Evolutionary conservation across 2,888 invertebrate species (phyloP).

Genomic region (Phasia obesa): DNA sequence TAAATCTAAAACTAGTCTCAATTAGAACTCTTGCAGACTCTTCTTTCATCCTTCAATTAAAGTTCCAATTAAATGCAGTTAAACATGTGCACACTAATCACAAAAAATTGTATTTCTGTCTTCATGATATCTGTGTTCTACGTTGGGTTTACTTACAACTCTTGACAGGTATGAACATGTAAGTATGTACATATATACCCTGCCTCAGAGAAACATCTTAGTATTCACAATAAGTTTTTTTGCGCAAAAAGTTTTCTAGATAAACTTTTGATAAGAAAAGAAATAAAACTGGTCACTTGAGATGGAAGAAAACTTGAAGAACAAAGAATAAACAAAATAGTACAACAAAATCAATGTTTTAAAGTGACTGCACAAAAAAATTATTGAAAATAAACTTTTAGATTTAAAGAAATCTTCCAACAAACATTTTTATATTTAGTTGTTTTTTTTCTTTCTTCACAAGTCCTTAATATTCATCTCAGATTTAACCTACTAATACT

Average conservation of each 20-base stretch:
- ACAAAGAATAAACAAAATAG: background rate
- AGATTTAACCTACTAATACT: no score
- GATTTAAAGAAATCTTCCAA: no score
- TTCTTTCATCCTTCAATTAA: background rate
- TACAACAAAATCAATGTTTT: background rate
- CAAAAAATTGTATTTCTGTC: background rate
- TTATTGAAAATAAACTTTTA: no score
- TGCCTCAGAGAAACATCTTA: no score
- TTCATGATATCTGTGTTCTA: background rate
- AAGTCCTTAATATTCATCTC: no score
- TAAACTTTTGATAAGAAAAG: background rate
- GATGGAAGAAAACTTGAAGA: background rate
- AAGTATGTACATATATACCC: background rate
- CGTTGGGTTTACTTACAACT: background rate
- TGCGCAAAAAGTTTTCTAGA: background rate
- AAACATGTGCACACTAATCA: slow-evolving; percentile 2
- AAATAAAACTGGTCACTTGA: background rate
- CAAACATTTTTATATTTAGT: no score
- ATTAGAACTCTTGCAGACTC: background rate
- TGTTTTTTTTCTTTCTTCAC: no score
- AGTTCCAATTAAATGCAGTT: slow-evolving; percentile 10
- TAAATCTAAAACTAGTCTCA: background rate
- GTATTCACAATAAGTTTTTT: background rate
- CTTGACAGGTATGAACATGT: background rate
- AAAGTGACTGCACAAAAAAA: no score